These are phyloP conservation scores for Alcis repandata DNA, from an alignment of 2,888 invertebrate genomes.

Conservation along the genomic window DNA sequence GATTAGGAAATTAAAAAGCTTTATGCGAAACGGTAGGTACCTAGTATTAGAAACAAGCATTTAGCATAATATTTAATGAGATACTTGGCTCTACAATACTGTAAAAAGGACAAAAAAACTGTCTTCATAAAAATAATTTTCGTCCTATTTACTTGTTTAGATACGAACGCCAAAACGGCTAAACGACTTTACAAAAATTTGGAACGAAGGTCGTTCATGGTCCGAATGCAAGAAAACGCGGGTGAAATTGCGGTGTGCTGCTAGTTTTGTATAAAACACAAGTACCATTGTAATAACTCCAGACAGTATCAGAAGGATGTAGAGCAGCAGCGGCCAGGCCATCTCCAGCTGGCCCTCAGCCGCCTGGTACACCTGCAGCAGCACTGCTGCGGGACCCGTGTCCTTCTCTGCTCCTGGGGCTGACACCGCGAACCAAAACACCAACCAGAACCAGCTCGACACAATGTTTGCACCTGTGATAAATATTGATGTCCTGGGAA, in stretches of 20 bases:
- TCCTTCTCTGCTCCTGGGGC: constrained; percentile 54
- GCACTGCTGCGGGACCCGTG: constrained; percentile 60
- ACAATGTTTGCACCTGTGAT: constrained; percentile 63
- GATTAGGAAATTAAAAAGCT: too few species aligned
- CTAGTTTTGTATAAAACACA: background rate
- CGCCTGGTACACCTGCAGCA: constrained; percentile 63
- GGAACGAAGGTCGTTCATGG: too few species aligned
- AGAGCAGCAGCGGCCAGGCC: constrained; percentile 67
- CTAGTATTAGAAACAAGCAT: too few species aligned
- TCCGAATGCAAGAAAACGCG: background rate
- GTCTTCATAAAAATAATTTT: too few species aligned
- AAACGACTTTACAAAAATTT: too few species aligned
- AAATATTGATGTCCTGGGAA: constrained; percentile 66
- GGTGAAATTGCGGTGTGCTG: background rate
- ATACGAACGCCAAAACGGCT: too few species aligned
- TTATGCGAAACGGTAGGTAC: too few species aligned
- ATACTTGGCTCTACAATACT: too few species aligned
- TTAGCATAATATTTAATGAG: too few species aligned
- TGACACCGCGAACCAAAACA: constrained; percentile 72
- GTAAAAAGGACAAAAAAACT: too few species aligned
- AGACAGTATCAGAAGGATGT: constrained; percentile 64
- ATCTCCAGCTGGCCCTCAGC: constrained; percentile 51
- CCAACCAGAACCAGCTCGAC: constrained; percentile 64
- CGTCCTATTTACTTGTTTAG: too few species aligned
- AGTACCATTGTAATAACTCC: constrained; percentile 73